Conservation (phyloP, 92 coral and sea anemone species). For the Micromussa lordhowensis region DNA sequence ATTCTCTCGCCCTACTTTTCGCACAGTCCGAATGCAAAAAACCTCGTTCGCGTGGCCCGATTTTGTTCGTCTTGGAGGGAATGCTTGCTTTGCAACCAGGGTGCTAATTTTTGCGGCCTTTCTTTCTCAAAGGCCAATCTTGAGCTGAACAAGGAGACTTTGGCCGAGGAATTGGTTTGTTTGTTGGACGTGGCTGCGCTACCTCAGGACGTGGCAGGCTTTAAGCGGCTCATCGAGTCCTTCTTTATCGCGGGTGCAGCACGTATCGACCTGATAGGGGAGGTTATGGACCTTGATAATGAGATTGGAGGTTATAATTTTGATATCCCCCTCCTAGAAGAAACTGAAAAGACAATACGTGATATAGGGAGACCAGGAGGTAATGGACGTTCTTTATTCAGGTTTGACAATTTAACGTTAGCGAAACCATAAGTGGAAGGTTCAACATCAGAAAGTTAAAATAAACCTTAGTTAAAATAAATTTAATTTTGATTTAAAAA, state of each 20-base stretch:
- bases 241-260: constrained; percentile 4
- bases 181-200: constrained; percentile 4
- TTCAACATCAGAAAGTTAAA: too few species aligned
- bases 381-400: background rate
- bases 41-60: too few species aligned
- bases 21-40: too few species aligned
- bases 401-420: too few species aligned
- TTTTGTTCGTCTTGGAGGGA: too few species aligned
- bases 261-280: constrained; percentile 5
- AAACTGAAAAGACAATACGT: background rate
- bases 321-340: constrained; percentile 10
- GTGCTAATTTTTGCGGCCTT: background rate
- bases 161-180: constrained; percentile 15
- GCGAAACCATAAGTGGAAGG: too few species aligned
- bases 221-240: background rate
- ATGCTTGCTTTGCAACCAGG: too few species aligned
- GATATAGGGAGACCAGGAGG: constrained; percentile 6
- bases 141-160: constrained; percentile 2
- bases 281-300: background rate
- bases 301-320: constrained; percentile 7
- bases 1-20: too few species aligned
- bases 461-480: too few species aligned
- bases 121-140: background rate
- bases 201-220: constrained; percentile 6
- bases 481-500: too few species aligned